Base-by-base conservation (phyloP, 2,797 vertebrate species). In the Sphenodon punctatus region DNA sequence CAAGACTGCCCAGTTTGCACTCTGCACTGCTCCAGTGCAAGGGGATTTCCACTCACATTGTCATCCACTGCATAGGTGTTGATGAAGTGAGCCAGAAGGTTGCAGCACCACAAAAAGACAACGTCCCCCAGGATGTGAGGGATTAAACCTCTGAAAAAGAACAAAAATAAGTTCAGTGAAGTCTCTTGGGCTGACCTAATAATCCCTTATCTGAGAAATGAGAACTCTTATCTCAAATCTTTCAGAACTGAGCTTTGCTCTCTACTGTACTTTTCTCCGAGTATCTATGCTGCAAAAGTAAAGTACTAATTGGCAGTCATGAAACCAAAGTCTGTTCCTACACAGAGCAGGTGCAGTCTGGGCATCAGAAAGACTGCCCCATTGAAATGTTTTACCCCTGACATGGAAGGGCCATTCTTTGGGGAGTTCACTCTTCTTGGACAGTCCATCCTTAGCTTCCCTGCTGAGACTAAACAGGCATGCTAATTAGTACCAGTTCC, bases 41-140 rank as follows among this genome's bases (percentile, higher is more conserved):
- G 23, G 58, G 30, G 19, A 27, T 23, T 76, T 53, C 83, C 88
- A 96, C 97, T 97, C 95, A 98, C 97, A 4, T 95, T 97, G 83
- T 98, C 97, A 0, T 98, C 97, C 78, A 97, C 97, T 1, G 97
- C 94, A 7, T 97, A 97, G 87, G 96, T 96, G 95, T 97, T 98
- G 91, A 98, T 97, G 84, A 98, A 96, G 86, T 98, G 97, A 90
- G 96, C 96, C 95, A 98, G 86, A 84, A 98, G 96, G 93, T 97
- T 98, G 93, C 97, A 98, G 86, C 97, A 96, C 97, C 97, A 98
- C 82, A 98, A 94, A 95, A 97, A 97, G 88, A 97, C 94, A 87
- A 97, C 95, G 61, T 98, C 97, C 67, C 97, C 97, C 90, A 97
- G 90, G 84, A 98, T 77, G 53, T 97, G 97, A 55, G 97, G 97